A percentile compares a stretch with the other conserved stretches of the same genome.
Conservation (phyloP, 2,888 invertebrate genomes). For the Coelopa pilipes region DNA sequence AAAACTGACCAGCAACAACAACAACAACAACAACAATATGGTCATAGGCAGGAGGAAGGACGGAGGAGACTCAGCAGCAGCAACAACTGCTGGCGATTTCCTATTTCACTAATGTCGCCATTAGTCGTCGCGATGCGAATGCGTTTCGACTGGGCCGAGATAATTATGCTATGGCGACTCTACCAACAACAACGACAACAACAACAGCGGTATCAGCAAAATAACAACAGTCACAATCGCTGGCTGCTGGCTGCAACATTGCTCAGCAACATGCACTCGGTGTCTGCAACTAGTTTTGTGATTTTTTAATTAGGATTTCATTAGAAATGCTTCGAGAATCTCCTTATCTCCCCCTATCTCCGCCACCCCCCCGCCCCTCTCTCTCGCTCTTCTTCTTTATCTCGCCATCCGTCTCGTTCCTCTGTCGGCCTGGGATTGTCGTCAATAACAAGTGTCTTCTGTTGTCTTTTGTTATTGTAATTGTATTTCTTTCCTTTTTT, state of each 20-base stretch:
- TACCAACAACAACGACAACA: too few species aligned
- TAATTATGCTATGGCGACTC: conserved; percentile 51
- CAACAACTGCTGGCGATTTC: conserved; percentile 54
- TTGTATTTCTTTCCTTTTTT: background rate
- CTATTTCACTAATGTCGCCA: conserved; percentile 64
- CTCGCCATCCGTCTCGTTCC: background rate
- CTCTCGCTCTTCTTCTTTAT: too few species aligned
- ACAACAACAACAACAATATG: conserved; percentile 20
- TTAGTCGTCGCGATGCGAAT: conserved; percentile 38
- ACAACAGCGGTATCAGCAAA: too few species aligned
- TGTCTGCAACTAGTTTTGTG: conserved; percentile 48
- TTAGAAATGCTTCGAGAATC: conserved; percentile 48
- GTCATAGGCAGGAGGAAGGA: background rate
- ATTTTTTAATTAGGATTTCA: conserved; percentile 53
- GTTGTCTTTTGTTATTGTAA: background rate
- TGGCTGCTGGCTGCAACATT: too few species aligned
- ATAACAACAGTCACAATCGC: too few species aligned
- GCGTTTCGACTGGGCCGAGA: conserved; percentile 51
- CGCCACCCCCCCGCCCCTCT: too few species aligned
- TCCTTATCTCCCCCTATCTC: too few species aligned
- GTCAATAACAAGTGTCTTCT: background rate
- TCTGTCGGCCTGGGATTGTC: background rate
- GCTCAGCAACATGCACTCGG: conserved; percentile 9
- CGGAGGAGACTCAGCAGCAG: conserved; percentile 39
- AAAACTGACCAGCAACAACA: conserved; percentile 29